Evolutionary conservation across 2,888 invertebrate genomes (phyloP).

Genomic region (Chironomus riparius): DNA sequence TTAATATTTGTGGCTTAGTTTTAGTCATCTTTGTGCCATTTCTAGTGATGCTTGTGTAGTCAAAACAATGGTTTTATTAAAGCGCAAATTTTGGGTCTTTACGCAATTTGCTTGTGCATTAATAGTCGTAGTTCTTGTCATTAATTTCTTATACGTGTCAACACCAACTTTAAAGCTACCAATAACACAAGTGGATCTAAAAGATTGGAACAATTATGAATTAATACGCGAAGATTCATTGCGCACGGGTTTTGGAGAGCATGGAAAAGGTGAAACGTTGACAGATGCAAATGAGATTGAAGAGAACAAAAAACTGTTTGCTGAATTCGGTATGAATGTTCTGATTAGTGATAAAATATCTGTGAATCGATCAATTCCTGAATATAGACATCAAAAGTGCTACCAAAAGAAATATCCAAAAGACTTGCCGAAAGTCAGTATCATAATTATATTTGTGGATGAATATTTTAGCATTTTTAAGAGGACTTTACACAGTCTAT

Average conservation of each 20-base stretch:
- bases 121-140: not conserved
- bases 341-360: conserved; percentile 16
- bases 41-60: not conserved
- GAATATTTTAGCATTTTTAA: conserved; percentile 8
- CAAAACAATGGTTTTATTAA: not conserved
- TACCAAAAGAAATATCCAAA: not conserved
- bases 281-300: conserved; percentile 36
- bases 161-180: not conserved
- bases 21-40: not conserved
- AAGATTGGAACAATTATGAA: conserved; percentile 18
- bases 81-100: not conserved
- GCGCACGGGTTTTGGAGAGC: conserved; percentile 60
- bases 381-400: conserved; percentile 8
- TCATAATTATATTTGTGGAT: conserved; percentile 15
- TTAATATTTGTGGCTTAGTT: not conserved
- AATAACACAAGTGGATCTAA: not conserved
- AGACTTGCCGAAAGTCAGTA: not conserved
- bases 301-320: not conserved
- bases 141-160: not conserved
- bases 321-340: not conserved
- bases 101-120: not conserved
- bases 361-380: conserved; percentile 2
- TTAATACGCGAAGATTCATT: not conserved
- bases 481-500: conserved; percentile 7
- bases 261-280: conserved; percentile 57